Evolutionary conservation across 2,888 invertebrate species (phyloP).

Genomic region (Morpho helenor): DNA sequence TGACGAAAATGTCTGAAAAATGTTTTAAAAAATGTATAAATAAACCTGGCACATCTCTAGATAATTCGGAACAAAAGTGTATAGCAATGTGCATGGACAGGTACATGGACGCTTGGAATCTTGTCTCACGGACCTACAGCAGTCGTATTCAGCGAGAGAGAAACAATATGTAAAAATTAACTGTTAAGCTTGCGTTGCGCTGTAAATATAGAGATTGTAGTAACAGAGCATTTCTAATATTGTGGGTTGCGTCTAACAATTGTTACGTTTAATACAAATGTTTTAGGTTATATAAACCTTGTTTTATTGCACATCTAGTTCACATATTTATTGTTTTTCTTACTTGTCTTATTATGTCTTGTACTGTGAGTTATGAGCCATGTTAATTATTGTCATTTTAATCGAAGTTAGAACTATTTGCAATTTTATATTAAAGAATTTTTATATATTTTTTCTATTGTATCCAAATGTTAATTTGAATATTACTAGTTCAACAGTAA

Average conservation of each 20-base stretch:
- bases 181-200: constrained; percentile 42
- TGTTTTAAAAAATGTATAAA: constrained; percentile 96
- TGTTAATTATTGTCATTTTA: no score
- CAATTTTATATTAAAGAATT: no score
- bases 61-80: constrained; percentile 96
- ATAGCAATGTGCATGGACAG: constrained; percentile 99
- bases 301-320: constrained; percentile 11
- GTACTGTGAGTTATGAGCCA: no score
- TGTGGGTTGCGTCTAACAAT: constrained; percentile 42
- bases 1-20: constrained; percentile 98
- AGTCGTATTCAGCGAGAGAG: constrained; percentile 91
- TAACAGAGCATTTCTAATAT: constrained; percentile 56
- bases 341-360: background rate
- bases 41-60: constrained; percentile 94
- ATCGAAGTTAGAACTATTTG: no score
- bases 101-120: constrained; percentile 97
- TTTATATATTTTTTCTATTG: no score
- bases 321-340: background rate
- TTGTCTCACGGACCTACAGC: constrained; percentile 94
- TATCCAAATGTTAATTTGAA: no score
- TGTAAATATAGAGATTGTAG: constrained; percentile 71
- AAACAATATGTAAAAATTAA: constrained; percentile 72
- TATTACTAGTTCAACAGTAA: no score
- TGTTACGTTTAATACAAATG: constrained; percentile 46
- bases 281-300: constrained; percentile 47